Evolutionary conservation across 2,113 vertebrate genomes (phyloP), one percentile per base, ranked within the genome.

Genomic region (Circaetus cinerascens): DNA sequence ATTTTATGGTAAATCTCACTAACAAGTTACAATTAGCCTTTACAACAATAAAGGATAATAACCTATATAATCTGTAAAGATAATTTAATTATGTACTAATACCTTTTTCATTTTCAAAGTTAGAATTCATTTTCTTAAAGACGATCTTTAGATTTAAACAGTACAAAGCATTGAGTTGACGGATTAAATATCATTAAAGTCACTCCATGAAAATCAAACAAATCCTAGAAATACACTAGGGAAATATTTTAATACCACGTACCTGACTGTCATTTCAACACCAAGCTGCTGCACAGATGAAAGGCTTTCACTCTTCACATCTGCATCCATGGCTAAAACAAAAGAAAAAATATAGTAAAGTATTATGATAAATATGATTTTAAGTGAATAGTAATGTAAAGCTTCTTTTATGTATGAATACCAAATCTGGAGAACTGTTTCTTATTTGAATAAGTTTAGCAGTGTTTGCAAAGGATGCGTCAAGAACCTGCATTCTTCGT

Each of bases 231-330:
- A 96, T 53, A 71, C 36, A 41, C 41, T 27, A 86, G 76, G 48
- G 30, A 95, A 79, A 83, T 60, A 94, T 51, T 97, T 94, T 88
- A 77, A 66, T 69, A 51, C 88, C 67, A 86, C 34, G 32, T 97
- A 99, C 99, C 99, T 98, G 97, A 99, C 92, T 90, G 98, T 97
- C 97, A 98, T 97, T 94, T 98, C 97, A 95, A 99, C 79, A 78
- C 98, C 99, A 96, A 99, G 98, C 86, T 98, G 98, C 62, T 98
- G 98, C 90, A 98, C 84, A 79, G 98, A 87, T 50, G 98, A 98
- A 96, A 99, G 98, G 63, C 48, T 97, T 95, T 98, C 98, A 43
- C 91, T 97, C 91, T 97, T 97, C 84, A 97, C 91, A 92, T 95
- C 95, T 83, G 75, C 86, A 95, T 98, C 97, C 29, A 56, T 59